Percentiles rank a stretch among this genome's conserved stretches.
Conservation (phyloP, 1,140 invertebrate genomes). For the Sitodiplosis mosellana region DNA sequence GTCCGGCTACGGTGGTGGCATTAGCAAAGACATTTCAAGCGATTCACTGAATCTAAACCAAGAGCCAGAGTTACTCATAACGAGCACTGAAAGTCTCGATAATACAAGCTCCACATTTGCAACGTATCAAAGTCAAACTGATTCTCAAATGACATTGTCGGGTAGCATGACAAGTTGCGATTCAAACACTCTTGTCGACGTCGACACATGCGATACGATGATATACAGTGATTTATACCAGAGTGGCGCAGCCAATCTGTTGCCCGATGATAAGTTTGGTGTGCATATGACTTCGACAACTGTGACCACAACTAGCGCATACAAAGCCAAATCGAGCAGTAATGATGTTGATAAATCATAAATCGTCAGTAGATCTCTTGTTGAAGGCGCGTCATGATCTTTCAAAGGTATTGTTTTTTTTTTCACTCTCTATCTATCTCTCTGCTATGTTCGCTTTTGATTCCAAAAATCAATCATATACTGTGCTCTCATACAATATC, state of each 20-base stretch:
- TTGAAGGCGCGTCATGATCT: too few species aligned
- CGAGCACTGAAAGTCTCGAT: constrained; percentile 47
- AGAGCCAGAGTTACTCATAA: constrained; percentile 35
- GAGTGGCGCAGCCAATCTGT: not conserved
- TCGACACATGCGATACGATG: constrained; percentile 15
- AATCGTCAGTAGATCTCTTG: too few species aligned
- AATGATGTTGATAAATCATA: too few species aligned
- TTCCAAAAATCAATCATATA: too few species aligned
- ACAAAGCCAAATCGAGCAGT: too few species aligned
- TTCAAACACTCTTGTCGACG: constrained; percentile 24
- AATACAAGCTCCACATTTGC: constrained; percentile 59
- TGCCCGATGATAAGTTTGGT: not conserved
- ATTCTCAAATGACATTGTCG: constrained; percentile 48
- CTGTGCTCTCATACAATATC: too few species aligned
- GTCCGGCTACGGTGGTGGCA: constrained; percentile 21
- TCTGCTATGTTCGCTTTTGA: too few species aligned
- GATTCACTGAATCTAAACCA: constrained; percentile 25
- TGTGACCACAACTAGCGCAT: not conserved
- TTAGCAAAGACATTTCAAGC: constrained; percentile 20
- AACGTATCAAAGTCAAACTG: constrained; percentile 65
- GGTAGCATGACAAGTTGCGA: constrained; percentile 51
- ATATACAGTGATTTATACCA: not conserved
- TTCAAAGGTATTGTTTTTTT: too few species aligned
- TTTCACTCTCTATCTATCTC: too few species aligned
- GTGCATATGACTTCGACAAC: not conserved